These are phyloP conservation scores for Gasterosteus aculeatus DNA, from an alignment of 2,113 vertebrate species.

Conservation along the genomic window DNA sequence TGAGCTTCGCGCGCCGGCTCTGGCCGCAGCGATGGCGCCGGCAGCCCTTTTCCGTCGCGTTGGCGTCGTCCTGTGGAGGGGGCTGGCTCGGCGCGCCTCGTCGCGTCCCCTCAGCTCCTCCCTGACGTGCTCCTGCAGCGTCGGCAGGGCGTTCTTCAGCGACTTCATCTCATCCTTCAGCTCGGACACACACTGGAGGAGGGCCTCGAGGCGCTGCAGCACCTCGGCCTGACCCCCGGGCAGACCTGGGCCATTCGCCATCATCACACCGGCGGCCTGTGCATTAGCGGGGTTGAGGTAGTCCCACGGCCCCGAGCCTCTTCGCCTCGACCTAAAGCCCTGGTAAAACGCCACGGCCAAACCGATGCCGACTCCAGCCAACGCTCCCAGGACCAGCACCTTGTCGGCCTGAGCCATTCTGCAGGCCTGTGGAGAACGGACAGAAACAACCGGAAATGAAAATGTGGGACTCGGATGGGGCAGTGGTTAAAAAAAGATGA, in stretches of 20 bases:
- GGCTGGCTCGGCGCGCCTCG: slow-evolving; percentile 76
- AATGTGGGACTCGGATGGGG: neutral
- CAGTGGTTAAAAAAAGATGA: too few species aligned
- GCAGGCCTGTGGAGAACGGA: slow-evolving; percentile 40
- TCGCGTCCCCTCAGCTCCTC: slow-evolving; percentile 80
- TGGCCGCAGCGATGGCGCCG: slow-evolving; percentile 38
- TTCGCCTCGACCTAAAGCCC: slow-evolving; percentile 57
- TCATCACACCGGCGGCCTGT: slow-evolving; percentile 46
- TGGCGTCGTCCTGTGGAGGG: slow-evolving; percentile 81
- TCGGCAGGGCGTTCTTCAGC: slow-evolving; percentile 87
- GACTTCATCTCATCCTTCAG: slow-evolving; percentile 90
- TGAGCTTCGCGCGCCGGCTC: slow-evolving; percentile 85
- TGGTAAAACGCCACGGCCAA: slow-evolving; percentile 85
- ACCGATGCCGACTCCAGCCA: slow-evolving; percentile 90
- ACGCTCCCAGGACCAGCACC: slow-evolving; percentile 85
- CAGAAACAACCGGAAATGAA: neutral
- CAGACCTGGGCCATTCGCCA: slow-evolving; percentile 57
- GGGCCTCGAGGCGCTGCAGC: slow-evolving; percentile 87
- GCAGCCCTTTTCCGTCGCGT: slow-evolving; percentile 81
- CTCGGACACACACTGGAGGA: slow-evolving; percentile 88
- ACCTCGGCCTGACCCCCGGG: slow-evolving; percentile 86
- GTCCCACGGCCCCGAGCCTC: slow-evolving; percentile 13
- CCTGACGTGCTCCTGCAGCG: slow-evolving; percentile 86
- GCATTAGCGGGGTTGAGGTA: slow-evolving; percentile 51
- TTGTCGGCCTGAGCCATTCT: slow-evolving; percentile 88